Conservation (phyloP, 2,888 invertebrate species). For the Trissolcus japonicus region DNA sequence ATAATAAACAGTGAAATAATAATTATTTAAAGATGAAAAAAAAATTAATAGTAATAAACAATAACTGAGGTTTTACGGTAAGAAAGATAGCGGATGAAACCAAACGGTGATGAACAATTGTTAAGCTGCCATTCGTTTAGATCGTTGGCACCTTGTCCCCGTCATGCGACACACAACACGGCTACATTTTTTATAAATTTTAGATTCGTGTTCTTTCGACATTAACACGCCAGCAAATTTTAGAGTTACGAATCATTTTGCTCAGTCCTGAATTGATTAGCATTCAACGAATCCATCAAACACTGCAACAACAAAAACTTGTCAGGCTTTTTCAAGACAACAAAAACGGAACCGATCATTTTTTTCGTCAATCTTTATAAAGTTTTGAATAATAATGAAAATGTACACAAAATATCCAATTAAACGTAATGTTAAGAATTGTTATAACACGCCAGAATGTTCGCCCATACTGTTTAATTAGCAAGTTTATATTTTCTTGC, state of each 20-base stretch:
- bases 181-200: slow-evolving; percentile 36
- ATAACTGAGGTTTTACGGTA: slow-evolving; percentile 37
- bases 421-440: too few relatives aligned
- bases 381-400: too few relatives aligned
- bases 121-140: slow-evolving; percentile 50
- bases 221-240: slow-evolving; percentile 1
- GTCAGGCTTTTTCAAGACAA: too few relatives aligned
- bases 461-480: too few relatives aligned
- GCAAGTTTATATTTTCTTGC: too few relatives aligned
- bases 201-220: slow-evolving; percentile 21
- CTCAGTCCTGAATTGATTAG: slow-evolving; percentile 1
- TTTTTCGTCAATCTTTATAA: too few relatives aligned
- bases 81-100: slow-evolving; percentile 41
- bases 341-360: too few relatives aligned
- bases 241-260: slow-evolving; percentile 7
- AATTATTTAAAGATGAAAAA: slow-evolving; percentile 48
- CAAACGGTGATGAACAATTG: slow-evolving; percentile 41
- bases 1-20: slow-evolving; percentile 67
- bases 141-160: slow-evolving; percentile 46
- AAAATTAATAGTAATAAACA: slow-evolving; percentile 46
- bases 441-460: too few relatives aligned
- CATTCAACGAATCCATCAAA: too few relatives aligned
- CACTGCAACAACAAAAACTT: too few relatives aligned
- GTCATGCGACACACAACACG: slow-evolving; percentile 26
- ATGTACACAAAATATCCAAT: too few relatives aligned